phyloP scores from a whole-genome alignment of 2,888 invertebrate genomes.

The Drosophila falleni region DNA sequence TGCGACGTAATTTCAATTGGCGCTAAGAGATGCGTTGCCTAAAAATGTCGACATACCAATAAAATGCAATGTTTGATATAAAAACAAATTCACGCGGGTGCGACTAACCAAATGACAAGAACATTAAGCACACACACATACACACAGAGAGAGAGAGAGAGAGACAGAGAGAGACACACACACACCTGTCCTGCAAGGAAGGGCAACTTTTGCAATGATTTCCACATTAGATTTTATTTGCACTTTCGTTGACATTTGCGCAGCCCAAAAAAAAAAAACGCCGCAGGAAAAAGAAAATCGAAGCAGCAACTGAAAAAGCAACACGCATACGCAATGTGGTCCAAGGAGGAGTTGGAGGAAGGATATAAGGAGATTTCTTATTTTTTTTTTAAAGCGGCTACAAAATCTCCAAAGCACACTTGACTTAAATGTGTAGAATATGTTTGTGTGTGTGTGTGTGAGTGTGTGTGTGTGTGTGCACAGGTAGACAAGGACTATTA shows the following conservation, averaged over 20 bases:
- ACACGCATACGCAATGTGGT: constrained; percentile 42
- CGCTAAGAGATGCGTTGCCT: constrained; percentile 38
- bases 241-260: constrained; percentile 79
- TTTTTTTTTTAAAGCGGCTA: constrained; percentile 69
- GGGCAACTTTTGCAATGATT: constrained; percentile 79
- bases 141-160: neutral
- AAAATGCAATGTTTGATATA: constrained; percentile 80
- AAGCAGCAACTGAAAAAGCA: constrained; percentile 29
- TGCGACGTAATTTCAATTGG: constrained; percentile 23
- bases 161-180: constrained; percentile 4
- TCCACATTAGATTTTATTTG: constrained; percentile 82
- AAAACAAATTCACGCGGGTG: constrained; percentile 78
- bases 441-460: constrained; percentile 1
- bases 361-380: constrained; percentile 9
- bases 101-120: constrained; percentile 70
- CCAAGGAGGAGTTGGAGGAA: neutral
- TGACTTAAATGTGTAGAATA: constrained; percentile 75
- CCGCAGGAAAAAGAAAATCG: constrained; percentile 1
- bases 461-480: constrained; percentile 17
- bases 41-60: constrained; percentile 68
- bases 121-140: constrained; percentile 54
- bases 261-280: constrained; percentile 53
- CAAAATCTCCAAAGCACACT: constrained; percentile 81
- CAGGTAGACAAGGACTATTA: constrained; percentile 43
- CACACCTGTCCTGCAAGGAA: constrained; percentile 27